Evolutionary conservation across 2,888 invertebrate genomes (phyloP).

Genomic region (Colletes collaris): DNA sequence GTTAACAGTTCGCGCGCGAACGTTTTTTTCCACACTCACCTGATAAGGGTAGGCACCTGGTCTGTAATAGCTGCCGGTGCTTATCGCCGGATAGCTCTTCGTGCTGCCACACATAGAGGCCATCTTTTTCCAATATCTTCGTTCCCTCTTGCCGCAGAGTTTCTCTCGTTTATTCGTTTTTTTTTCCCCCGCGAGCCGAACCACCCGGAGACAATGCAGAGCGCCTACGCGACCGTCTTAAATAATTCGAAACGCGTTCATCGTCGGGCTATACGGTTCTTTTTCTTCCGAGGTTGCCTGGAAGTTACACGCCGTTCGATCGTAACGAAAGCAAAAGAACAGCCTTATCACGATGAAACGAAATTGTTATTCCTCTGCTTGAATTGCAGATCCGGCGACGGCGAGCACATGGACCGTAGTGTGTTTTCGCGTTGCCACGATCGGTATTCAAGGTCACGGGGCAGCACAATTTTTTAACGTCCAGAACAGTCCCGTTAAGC

Average conservation of each 20-base stretch:
- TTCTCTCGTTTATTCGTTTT: too few species aligned
- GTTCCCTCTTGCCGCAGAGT: too few species aligned
- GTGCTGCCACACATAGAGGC: slow-evolving; percentile 87
- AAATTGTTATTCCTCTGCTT: neutral
- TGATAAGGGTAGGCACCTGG: slow-evolving; percentile 82
- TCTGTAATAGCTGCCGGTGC: slow-evolving; percentile 86
- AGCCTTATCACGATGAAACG: neutral
- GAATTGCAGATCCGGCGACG: neutral
- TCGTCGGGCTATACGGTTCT: neutral
- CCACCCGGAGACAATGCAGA: slow-evolving; percentile 17
- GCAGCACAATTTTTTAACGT: slow-evolving; percentile 37
- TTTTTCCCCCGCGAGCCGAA: neutral
- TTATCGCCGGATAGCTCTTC: slow-evolving; percentile 86
- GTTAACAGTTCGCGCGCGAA: neutral
- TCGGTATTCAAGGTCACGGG: slow-evolving; percentile 39
- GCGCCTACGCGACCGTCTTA: slow-evolving; percentile 4
- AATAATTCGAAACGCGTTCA: slow-evolving; percentile 20
- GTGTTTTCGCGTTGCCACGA: slow-evolving; percentile 15
- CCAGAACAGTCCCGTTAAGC: slow-evolving; percentile 58
- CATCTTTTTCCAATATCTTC: slow-evolving; percentile 82
- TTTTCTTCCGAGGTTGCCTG: too few species aligned
- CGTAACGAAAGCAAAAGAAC: neutral
- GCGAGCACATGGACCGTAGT: slow-evolving; percentile 12
- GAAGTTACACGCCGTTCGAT: neutral
- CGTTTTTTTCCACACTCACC: slow-evolving; percentile 71